Base-by-base conservation (phyloP, 2,888 invertebrate genomes). In the Adineta ricciae region DNA sequence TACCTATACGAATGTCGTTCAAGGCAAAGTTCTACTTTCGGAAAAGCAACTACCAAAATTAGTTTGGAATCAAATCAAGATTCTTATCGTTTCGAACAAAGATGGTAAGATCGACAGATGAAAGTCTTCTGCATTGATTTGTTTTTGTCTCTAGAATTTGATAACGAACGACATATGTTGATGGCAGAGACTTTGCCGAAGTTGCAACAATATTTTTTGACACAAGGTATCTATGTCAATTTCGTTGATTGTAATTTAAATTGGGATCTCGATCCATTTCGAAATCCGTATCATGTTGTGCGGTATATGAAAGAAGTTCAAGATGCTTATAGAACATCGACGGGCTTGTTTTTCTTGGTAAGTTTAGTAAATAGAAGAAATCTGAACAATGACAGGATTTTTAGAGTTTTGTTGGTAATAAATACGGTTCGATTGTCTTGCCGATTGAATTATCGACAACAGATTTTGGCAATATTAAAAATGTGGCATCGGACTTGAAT, bases 181-280 rank as follows among this genome's bases (percentile, higher is more conserved):
- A 64, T 85, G 49, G 46, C 83, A 73, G 83, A 85, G 21, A 83
- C 84, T 16, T 56, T 84, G 38, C 86, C 86, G 27, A 86, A 86
- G 49, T 83, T 86, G 21, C 86, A 86, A 50, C 85, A 86, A 41
- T 86, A 86, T 84, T 86, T 85, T 64, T 49, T 86, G 24, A 85
- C 84, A 32, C 83, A 84, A 64, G 86, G 86, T 32, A 82, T 85
- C 19, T 86, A 86, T 83, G 83, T 86, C 41, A 72, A 73, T 56
- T 83, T 86, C 46, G 52, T 86, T 52, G 86, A 86, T 84, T 41
- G 84, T 27, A 86, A 86, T 78, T 54, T 85, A 14, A 86, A 86
- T 50, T 54, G 36, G 83, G 83, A 86, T 41, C 54, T 85, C 36
- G 86, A 86, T 84, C 84, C 83, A 27, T 64, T 56, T 73, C 21